Evolutionary conservation across 1,140 invertebrate genomes (phyloP), one percentile per base, ranked within the genome.

Genomic region (Drosophila sulfurigaster): DNA sequence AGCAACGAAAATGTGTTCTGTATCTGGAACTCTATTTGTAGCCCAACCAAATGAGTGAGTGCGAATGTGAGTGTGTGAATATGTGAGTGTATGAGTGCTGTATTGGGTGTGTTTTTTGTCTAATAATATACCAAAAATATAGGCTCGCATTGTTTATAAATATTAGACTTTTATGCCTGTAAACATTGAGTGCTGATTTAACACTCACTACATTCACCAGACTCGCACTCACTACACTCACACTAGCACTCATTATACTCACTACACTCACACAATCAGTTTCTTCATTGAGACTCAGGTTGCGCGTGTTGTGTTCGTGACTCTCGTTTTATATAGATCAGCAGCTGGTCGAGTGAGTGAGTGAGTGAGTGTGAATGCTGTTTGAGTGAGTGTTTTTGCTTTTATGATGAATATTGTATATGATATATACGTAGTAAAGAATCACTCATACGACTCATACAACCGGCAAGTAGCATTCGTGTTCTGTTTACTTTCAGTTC

Each of bases 401-500:
- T 25, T 16, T 10, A 32, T 32, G 30, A 32, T 32, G 30, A 32
- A 32, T 32, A 7, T 5, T 32, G 11, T 41, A 11, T 56, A 72
- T 75, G 20, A 25, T 25, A 66, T 80, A 73, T 81, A 78, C 77
- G 67, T 81, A 74, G 74, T 63, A 87, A 77, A 88, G 88, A 80
- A 88, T 88, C 87, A 88, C 85, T 89, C 79, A 89, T 89, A 81
- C 81, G 85, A 79, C 58, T 16, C 46, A 48, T n/a, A 43, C 67
- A 35, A 51, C 85, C 78, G 85, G 78, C 78, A 67, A 58, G 72
- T 75, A 68, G 70, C 64, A 49, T 38, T 66, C 83, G 81, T 72
- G 75, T 80, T 68, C 67, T 89, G 81, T 90, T 90, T 89, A 89
- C 86, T 57, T 57, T 57, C 85, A 89, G 85, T 89, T 70, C 45